Conservation (phyloP, 2,888 invertebrate genomes). For the Myopa testacea region DNA sequence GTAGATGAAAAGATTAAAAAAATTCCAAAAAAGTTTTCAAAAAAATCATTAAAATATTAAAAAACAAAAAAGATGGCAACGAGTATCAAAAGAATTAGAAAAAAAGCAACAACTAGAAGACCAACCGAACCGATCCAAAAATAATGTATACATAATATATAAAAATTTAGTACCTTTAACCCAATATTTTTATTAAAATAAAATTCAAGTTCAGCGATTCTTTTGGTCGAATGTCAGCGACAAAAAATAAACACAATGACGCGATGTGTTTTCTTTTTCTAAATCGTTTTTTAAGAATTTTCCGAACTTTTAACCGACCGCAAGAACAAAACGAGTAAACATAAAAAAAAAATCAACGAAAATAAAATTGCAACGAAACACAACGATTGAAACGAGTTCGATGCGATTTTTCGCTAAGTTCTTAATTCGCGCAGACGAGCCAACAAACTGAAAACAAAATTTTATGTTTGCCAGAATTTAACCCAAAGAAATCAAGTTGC, state of each 20-base stretch:
- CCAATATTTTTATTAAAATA: background rate
- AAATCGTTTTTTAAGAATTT: too few relatives aligned
- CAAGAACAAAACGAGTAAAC: background rate
- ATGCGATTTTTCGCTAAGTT: background rate
- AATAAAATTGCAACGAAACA: background rate
- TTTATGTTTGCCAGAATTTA: background rate
- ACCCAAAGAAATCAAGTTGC: background rate
- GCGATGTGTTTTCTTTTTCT: too few relatives aligned
- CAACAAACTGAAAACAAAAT: conserved; percentile 4
- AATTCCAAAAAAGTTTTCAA: too few relatives aligned
- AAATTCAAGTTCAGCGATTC: conserved; percentile 5
- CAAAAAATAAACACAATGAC: background rate
- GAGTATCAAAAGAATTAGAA: background rate
- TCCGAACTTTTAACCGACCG: background rate
- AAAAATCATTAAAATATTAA: background rate
- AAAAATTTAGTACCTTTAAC: too few relatives aligned
- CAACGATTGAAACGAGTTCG: background rate
- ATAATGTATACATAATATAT: too few relatives aligned
- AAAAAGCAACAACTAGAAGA: background rate
- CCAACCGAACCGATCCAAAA: too few relatives aligned
- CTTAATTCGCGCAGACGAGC: background rate
- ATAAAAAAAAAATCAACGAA: background rate
- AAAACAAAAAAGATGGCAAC: background rate
- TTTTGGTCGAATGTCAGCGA: background rate
- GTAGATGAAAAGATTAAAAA: too few relatives aligned